Percentiles rank a stretch among this genome's conserved stretches.
phyloP scores from a whole-genome alignment of 2,113 vertebrate genomes.

The Riparia riparia region DNA sequence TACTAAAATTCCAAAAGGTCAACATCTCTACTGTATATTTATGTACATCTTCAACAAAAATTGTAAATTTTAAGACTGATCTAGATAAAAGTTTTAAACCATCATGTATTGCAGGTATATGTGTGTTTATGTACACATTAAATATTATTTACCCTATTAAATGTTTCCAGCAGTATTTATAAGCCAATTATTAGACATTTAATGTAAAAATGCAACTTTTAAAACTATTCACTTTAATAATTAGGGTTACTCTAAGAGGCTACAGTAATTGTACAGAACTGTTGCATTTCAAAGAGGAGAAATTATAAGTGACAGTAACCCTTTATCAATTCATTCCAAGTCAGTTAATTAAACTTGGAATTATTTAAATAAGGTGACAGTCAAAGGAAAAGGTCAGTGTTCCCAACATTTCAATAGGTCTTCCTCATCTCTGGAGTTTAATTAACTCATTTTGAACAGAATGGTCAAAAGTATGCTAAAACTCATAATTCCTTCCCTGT shows the following conservation, averaged over 20 bases:
- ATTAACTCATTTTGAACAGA: constrained; percentile 56
- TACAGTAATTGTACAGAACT: neutral
- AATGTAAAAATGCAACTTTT: neutral
- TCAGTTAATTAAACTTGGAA: constrained; percentile 62
- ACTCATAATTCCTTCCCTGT: neutral
- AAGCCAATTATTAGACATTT: neutral
- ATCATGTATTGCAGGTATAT: neutral
- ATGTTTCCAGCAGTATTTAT: neutral
- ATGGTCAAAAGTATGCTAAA: constrained; percentile 26
- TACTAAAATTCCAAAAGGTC: neutral
- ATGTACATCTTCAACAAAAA: neutral
- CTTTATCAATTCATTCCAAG: constrained; percentile 59
- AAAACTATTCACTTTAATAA: constrained; percentile 30
- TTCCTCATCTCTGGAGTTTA: constrained; percentile 63
- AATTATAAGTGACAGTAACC: constrained; percentile 53
- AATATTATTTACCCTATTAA: neutral
- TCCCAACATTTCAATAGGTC: constrained; percentile 27
- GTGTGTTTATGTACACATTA: neutral
- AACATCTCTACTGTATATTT: neutral
- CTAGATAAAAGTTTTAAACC: neutral
- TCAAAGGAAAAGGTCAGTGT: constrained; percentile 58
- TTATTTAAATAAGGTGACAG: constrained; percentile 67
- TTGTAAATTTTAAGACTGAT: neutral
- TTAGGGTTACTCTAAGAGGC: neutral
- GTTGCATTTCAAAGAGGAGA: constrained; percentile 37